phyloP scores from a whole-genome alignment of 2,113 vertebrate genomes.

The human (Homo sapiens) region DNA sequence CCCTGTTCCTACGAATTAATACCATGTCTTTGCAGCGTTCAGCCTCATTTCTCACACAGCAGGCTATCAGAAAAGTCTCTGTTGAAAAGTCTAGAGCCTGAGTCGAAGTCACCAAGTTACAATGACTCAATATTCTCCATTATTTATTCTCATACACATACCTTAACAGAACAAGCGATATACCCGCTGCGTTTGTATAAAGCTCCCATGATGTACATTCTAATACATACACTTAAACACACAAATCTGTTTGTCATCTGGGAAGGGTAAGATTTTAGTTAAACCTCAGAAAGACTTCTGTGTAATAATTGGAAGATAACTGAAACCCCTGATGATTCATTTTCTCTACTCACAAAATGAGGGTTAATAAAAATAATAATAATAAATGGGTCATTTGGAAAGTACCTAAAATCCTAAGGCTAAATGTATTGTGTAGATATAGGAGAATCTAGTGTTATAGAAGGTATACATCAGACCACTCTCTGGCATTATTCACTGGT shows the following conservation, averaged over 20 bases:
- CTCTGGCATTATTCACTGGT: neutral
- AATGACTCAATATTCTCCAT: neutral
- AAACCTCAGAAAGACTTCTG: neutral
- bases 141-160: neutral
- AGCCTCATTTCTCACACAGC: accelerated
- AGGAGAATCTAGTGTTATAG: neutral
- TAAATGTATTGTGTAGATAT: neutral
- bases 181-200: accelerated
- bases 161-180: neutral
- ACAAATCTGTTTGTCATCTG: neutral
- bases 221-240: neutral
- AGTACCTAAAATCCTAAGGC: neutral
- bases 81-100: neutral
- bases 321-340: neutral
- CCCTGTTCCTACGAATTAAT: slow-evolving; percentile 53
- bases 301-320: neutral
- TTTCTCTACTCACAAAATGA: neutral
- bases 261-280: neutral
- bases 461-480: accelerated
- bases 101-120: neutral
- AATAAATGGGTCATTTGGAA: neutral
- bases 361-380: neutral
- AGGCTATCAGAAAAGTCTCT: neutral
- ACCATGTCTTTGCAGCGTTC: accelerated
- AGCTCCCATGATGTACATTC: accelerated